Evolutionary conservation across 1,140 invertebrate genomes (phyloP).

Genomic region (Chionoecetes opilio): DNA sequence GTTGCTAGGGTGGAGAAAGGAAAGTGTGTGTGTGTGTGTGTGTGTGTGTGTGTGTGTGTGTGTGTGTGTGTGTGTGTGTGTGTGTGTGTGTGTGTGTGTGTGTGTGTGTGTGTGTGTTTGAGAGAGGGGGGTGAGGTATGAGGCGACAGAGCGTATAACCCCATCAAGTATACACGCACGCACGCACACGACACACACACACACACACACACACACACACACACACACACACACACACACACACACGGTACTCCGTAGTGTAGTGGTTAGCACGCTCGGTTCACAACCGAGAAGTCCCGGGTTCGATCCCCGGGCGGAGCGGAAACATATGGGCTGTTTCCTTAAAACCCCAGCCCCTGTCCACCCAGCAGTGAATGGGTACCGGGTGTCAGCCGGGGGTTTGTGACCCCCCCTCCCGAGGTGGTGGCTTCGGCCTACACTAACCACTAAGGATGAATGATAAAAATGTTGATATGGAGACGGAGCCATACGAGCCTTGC

Average conservation of each 20-base stretch:
- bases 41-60: constrained; percentile 53
- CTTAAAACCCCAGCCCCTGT: too few relatives aligned
- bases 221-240: constrained; percentile 47
- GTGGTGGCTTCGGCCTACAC: too few relatives aligned
- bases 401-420: too few relatives aligned
- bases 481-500: too few relatives aligned
- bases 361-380: too few relatives aligned
- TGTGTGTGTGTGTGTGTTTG: constrained; percentile 51
- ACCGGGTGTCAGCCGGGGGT: too few relatives aligned
- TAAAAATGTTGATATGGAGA: too few relatives aligned
- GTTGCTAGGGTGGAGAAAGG: neutral
- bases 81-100: constrained; percentile 52
- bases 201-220: constrained; percentile 45
- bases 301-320: too few relatives aligned
- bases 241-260: neutral
- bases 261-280: too few relatives aligned
- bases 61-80: constrained; percentile 55
- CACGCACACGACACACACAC: neutral
- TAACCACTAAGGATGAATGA: too few relatives aligned
- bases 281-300: too few relatives aligned
- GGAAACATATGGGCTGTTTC: too few relatives aligned
- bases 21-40: constrained; percentile 24
- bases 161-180: neutral
- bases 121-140: neutral
- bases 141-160: neutral